Evolutionary conservation across 2,113 vertebrate species (phyloP).

Genomic region (Albula glossodonta): DNA sequence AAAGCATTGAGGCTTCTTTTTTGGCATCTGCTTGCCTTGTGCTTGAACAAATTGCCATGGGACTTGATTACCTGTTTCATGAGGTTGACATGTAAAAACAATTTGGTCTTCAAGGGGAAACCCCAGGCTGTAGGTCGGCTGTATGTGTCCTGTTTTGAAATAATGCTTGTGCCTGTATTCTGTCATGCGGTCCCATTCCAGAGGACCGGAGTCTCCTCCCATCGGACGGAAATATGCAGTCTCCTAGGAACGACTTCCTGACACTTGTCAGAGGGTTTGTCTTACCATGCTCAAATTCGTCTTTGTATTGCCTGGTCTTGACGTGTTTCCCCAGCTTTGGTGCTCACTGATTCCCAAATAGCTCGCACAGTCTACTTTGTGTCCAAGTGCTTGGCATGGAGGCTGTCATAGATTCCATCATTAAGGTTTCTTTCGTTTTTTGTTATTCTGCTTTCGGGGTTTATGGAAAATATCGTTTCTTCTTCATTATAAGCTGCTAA

Average conservation of each 20-base stretch:
- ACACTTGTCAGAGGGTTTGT: slow-evolving; percentile 56
- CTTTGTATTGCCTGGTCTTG: slow-evolving; percentile 47
- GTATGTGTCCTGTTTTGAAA: slow-evolving; percentile 31
- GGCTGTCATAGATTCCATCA: too few relatives aligned
- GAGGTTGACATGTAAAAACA: not conserved
- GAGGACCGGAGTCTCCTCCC: slow-evolving; percentile 19
- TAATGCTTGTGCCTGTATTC: slow-evolving; percentile 46
- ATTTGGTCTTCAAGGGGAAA: not conserved
- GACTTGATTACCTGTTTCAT: slow-evolving; percentile 2
- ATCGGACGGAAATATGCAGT: slow-evolving; percentile 14
- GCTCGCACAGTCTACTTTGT: slow-evolving; percentile 43
- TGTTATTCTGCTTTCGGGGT: not conserved
- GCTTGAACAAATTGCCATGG: not conserved
- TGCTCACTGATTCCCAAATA: slow-evolving; percentile 67
- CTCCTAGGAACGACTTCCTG: slow-evolving; percentile 7
- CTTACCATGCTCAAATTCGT: slow-evolving; percentile 51
- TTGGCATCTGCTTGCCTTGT: not conserved
- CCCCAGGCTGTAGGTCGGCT: slow-evolving; percentile 48
- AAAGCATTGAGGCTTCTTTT: not conserved
- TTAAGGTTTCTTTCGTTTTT: not conserved
- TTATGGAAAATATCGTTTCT: not conserved
- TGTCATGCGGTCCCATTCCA: slow-evolving; percentile 20
- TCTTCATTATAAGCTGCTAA: not conserved
- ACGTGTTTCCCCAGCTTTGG: slow-evolving; percentile 47
- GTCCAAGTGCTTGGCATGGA: too few relatives aligned